These are phyloP conservation scores for Probaryconus sp. DNA, from an alignment of 1,140 invertebrate species.

Conservation along the genomic window DNA sequence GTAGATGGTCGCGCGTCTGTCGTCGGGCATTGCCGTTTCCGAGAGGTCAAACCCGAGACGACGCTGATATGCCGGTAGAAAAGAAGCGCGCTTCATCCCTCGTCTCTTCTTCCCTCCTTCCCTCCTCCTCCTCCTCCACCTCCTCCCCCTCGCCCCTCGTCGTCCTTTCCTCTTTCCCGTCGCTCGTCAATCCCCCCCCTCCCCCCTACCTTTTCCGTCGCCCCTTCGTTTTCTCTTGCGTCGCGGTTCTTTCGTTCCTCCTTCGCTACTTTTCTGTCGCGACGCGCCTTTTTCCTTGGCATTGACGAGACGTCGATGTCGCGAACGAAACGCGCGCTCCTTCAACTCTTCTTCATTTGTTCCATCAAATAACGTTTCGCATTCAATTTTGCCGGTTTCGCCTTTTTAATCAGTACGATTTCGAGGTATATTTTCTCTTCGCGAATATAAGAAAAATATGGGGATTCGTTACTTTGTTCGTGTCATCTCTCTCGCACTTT, in stretches of 20 bases:
- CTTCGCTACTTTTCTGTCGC: conserved; percentile 18
- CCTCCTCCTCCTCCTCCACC: neutral
- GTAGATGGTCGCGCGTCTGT: conserved; percentile 48
- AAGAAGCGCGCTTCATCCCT: conserved; percentile 22
- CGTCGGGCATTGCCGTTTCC: conserved; percentile 53
- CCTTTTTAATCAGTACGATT: too few relatives aligned
- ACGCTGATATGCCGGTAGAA: conserved; percentile 39
- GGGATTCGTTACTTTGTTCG: too few relatives aligned
- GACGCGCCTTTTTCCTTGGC: conserved; percentile 53
- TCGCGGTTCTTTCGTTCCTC: too few relatives aligned
- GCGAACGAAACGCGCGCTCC: conserved; percentile 42
- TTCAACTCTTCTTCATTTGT: conserved; percentile 32
- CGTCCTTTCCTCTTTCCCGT: conserved; percentile 5
- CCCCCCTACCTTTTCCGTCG: conserved; percentile 2
- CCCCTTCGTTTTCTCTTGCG: conserved; percentile 2
- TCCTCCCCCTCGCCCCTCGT: too few relatives aligned
- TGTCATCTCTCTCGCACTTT: too few relatives aligned
- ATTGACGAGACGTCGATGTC: conserved; percentile 57
- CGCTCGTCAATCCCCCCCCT: too few relatives aligned
- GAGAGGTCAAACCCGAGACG: conserved; percentile 55
- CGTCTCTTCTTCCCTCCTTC: conserved; percentile 1
- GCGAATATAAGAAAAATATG: too few relatives aligned
- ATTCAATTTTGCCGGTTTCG: too few relatives aligned
- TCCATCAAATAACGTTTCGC: too few relatives aligned
- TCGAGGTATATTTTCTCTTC: neutral